A percentile compares a stretch with the other conserved stretches of the same genome.
These are phyloP conservation scores for Sebastes baramenuke DNA, from an alignment of 2,797 vertebrate species.

Conservation along the genomic window DNA sequence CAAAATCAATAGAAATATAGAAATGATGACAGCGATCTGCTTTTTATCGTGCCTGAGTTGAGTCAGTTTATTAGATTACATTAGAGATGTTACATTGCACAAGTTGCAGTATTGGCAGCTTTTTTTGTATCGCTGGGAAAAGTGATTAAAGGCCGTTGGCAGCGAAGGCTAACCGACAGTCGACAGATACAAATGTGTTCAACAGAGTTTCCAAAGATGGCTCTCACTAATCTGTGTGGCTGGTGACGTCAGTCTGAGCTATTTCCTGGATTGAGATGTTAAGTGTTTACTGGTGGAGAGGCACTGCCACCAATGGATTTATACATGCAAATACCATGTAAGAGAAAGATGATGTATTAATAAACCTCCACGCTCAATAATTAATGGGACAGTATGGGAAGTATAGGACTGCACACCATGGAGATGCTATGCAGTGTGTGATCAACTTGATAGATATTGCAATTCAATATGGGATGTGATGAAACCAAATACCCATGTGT, in stretches of 20 bases:
- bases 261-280: conserved; percentile 48
- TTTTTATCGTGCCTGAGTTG: conserved; percentile 39
- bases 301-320: conserved; percentile 16
- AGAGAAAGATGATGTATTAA: neutral
- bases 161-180: conserved; percentile 51
- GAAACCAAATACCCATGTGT: neutral
- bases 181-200: conserved; percentile 62
- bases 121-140: conserved; percentile 54
- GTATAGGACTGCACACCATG: neutral
- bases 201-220: conserved; percentile 52
- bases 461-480: neutral
- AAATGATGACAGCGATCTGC: conserved; percentile 31
- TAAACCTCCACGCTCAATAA: neutral
- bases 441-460: neutral
- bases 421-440: too few species aligned
- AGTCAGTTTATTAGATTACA: conserved; percentile 60
- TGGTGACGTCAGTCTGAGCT: conserved; percentile 38
- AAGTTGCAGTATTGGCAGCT: conserved; percentile 43
- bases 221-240: conserved; percentile 35
- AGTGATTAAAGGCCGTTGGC: conserved; percentile 68
- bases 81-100: conserved; percentile 55
- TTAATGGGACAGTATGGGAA: neutral
- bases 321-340: neutral
- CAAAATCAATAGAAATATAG: conserved; percentile 29
- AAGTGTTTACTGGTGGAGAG: conserved; percentile 32